Conservation (phyloP, 2,888 invertebrate species). For the Volucella inflata region DNA sequence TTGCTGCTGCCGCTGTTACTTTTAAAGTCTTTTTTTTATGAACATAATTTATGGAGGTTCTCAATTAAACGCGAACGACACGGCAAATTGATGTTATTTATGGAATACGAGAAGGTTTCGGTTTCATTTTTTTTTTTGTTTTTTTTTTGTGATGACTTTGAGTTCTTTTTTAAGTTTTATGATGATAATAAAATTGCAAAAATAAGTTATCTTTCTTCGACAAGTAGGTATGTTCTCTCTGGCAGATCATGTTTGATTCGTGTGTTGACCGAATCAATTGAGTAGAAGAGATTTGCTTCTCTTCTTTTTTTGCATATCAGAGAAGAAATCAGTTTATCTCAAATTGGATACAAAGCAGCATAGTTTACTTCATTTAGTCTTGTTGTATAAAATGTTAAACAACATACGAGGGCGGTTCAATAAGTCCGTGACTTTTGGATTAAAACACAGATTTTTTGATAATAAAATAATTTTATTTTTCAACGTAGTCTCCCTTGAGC, state of each 20-base stretch:
- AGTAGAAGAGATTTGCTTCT: no score
- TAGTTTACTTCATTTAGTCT: no score
- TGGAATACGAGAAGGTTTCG: slow-evolving; percentile 36
- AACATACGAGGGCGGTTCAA: no score
- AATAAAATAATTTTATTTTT: no score
- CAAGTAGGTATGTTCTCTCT: neutral
- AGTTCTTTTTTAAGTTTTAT: slow-evolving; percentile 28
- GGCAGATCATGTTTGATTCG: neutral
- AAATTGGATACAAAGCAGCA: neutral
- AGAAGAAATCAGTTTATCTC: neutral
- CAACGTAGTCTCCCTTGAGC: no score
- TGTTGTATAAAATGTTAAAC: no score
- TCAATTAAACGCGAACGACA: slow-evolving; percentile 58
- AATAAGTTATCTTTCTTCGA: slow-evolving; percentile 7
- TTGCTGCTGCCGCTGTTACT: neutral
- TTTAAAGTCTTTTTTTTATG: slow-evolving; percentile 38
- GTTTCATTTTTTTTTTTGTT: slow-evolving; percentile 14
- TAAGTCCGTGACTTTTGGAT: no score
- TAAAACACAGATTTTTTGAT: no score
- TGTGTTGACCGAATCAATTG: neutral
- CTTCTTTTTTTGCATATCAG: neutral
- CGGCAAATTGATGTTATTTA: slow-evolving; percentile 66
- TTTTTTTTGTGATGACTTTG: slow-evolving; percentile 19
- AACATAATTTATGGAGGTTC: slow-evolving; percentile 70
- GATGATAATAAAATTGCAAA: slow-evolving; percentile 23